Evolutionary conservation across 2,113 vertebrate species (phyloP), one percentile per base, ranked within the genome.

Genomic region (Hippocampus comes): DNA sequence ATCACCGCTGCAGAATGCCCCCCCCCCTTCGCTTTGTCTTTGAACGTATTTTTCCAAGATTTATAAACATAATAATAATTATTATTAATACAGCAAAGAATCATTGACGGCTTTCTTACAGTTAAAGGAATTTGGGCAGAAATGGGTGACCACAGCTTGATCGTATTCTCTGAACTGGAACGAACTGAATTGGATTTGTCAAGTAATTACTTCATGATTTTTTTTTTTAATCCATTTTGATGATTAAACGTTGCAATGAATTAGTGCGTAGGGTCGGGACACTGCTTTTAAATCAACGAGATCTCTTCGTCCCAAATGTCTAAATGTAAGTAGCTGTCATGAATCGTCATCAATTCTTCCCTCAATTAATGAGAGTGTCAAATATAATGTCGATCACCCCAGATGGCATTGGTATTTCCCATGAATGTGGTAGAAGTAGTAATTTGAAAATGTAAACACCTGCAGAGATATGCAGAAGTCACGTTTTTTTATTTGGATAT

Each of bases 241-340:
- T 65, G 41, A 76, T 59, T 76, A 72, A 34, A 51, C 43, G 38
- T 74, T 60, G 15, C 23, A 48, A 51, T 42, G 53, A 71, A 51
- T 43, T 21, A 68, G 18, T 20, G 38, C 10, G 51, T 25, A 17
- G 43, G 46, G 53, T 53, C 14, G 9, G 20, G 43, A 53, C 34
- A 1, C 43, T 67, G 74, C 74, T 77, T 79, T 71, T 73, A 77
- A 43, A 61, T 43, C 61, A 74, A 82, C 74, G 41, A 70, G 34
- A 67, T 43, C 9, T 15, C 57, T 75, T 64, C 5, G 63, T 27
- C 18, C 12, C 14, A 68, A 71, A 23, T 56, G 64, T 64, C 48
- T 3, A n/a, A n/a, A 12, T 34, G 46, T 23, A 57, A 53, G 23
- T 41, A 23, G 61, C 14, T 43, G 10, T 71, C 27, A 63, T 11